Conservation (phyloP, 1,140 invertebrate species). For the Euura lappo region DNA sequence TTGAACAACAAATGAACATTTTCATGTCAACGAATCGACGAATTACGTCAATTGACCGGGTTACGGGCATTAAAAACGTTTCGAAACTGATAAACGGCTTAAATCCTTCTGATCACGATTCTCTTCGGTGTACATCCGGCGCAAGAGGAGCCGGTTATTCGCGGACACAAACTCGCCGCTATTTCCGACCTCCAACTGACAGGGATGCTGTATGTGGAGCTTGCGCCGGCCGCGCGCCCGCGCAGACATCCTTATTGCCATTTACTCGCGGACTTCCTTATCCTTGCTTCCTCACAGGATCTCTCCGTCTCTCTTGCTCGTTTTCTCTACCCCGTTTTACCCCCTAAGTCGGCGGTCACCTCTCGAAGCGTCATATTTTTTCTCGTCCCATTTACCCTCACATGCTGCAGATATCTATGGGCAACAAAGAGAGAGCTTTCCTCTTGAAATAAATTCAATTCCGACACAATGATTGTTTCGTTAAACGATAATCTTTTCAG, state of each 20-base stretch:
- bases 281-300: slow-evolving; percentile 25
- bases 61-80: no score
- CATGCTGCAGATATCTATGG: slow-evolving; percentile 48
- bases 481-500: slow-evolving; percentile 47
- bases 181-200: slow-evolving; percentile 57
- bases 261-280: slow-evolving; percentile 16
- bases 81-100: no score
- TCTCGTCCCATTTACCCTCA: slow-evolving; percentile 30
- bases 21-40: no score
- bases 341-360: slow-evolving; percentile 2
- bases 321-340: slow-evolving; percentile 16
- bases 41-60: no score
- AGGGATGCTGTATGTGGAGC: slow-evolving; percentile 56
- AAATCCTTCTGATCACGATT: no score
- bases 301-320: slow-evolving; percentile 17
- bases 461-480: slow-evolving; percentile 43
- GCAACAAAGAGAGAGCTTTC: slow-evolving; percentile 51
- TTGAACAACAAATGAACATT: no score
- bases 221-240: slow-evolving; percentile 52
- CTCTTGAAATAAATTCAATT: slow-evolving; percentile 54
- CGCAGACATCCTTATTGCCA: slow-evolving; percentile 43
- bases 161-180: slow-evolving; percentile 37
- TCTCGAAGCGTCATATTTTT: slow-evolving; percentile 19
- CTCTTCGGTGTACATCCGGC: no score
- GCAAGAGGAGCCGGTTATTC: no score